Evolutionary conservation across 23 tunicate genomes (phyloP).

Genomic region (Styela plicata): DNA sequence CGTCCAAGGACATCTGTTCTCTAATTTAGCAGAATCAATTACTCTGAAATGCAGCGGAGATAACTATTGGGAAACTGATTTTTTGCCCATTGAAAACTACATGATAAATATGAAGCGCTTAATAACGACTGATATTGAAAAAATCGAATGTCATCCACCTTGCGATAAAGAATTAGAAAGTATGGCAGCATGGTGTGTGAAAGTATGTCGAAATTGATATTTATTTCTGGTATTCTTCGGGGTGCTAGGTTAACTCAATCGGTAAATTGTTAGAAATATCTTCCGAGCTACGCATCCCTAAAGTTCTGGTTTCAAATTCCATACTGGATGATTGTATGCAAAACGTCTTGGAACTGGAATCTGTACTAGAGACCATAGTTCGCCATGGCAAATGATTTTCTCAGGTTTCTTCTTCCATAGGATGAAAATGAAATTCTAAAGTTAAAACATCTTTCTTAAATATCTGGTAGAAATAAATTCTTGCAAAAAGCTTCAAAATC

Average conservation of each 20-base stretch:
- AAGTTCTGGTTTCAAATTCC: too few species aligned
- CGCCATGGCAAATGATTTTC: slow-evolving; percentile 1
- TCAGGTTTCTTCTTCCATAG: too few species aligned
- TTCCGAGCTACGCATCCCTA: too few species aligned
- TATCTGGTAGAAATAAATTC: too few species aligned
- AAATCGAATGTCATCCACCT: slow-evolving; percentile 37
- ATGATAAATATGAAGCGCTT: slow-evolving; percentile 27
- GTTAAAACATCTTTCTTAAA: too few species aligned
- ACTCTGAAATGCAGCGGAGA: slow-evolving; percentile 29
- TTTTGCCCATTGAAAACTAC: slow-evolving; percentile 32
- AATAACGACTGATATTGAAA: not conserved
- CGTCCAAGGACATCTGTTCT: slow-evolving; percentile 34
- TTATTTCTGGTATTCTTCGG: not conserved
- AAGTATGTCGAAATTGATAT: slow-evolving; percentile 11
- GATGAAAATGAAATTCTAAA: too few species aligned
- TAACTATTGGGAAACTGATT: slow-evolving; percentile 33
- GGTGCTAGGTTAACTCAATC: too few species aligned
- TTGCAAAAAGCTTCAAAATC: too few species aligned
- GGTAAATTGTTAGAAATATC: too few species aligned
- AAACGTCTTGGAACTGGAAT: too few species aligned
- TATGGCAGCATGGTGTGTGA: slow-evolving; percentile 58
- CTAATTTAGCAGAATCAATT: slow-evolving; percentile 12
- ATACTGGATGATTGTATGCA: too few species aligned
- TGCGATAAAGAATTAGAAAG: slow-evolving; percentile 25
- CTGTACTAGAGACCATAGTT: too few species aligned